Conservation (phyloP, 2,888 invertebrate genomes). For the Archips crataeganus region DNA sequence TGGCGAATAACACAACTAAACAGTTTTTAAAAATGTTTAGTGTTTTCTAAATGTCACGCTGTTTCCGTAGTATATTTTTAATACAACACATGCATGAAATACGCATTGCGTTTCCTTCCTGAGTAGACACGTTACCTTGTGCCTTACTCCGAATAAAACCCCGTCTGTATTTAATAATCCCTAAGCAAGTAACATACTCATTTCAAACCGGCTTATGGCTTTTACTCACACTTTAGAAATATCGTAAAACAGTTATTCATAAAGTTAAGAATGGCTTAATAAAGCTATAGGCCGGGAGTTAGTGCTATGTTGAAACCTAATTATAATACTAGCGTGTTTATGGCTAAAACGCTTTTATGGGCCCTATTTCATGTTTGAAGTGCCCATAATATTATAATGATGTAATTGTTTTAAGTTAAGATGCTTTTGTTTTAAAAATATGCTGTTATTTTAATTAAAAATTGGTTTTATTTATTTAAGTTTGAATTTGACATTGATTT, state of each 20-base stretch:
- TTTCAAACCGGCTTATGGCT: conserved; percentile 10
- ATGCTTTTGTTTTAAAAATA: background rate
- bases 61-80: too few relatives aligned
- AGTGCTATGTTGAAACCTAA: conserved; percentile 20
- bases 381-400: conserved; percentile 1
- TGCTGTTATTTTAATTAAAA: too few relatives aligned
- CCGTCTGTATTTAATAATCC: background rate
- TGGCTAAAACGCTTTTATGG: conserved; percentile 21
- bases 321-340: conserved; percentile 27
- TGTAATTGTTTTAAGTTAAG: background rate
- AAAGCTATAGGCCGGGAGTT: conserved; percentile 24
- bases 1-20: too few relatives aligned
- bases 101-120: too few relatives aligned
- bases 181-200: background rate
- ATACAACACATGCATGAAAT: too few relatives aligned
- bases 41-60: too few relatives aligned
- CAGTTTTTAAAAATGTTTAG: too few relatives aligned
- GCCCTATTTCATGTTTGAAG: conserved; percentile 1
- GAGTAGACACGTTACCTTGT: too few relatives aligned
- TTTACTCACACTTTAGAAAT: conserved; percentile 25
- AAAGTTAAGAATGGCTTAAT: conserved; percentile 25
- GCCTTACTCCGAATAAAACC: too few relatives aligned
- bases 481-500: too few relatives aligned
- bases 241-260: conserved; percentile 26
- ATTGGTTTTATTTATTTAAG: too few relatives aligned